Base-by-base conservation (phyloP, 2,888 invertebrate species). In the Hirtodrosophila trivittata region DNA sequence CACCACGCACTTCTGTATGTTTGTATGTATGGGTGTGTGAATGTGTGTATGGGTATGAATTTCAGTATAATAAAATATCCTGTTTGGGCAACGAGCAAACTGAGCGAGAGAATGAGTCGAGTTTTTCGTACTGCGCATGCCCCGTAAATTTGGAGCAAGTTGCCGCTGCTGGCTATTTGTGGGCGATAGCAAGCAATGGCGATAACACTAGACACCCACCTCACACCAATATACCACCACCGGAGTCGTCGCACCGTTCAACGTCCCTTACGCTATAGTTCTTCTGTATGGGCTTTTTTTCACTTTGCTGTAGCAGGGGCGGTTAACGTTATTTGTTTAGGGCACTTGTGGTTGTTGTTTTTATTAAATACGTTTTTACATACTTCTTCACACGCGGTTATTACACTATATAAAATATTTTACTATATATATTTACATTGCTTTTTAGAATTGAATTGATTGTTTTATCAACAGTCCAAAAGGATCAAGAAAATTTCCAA, bases 61-160 rank as follows among this genome's bases (percentile, higher is more conserved):
- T 82, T 88, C 85, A 76, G 88, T 88, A 89, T 88, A 89, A 88
- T 89, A 88, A 87, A 88, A 88, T 88, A 88, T 88, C 88, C 88
- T 87, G 84, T 86, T 83, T 74, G 66, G 66, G 51, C 59, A 49
- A 41, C 66, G 57, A 71, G 62, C 62, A 49, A 66, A 35, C 67
- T 49, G 66, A 74, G 38, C 41, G 51, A 43, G 51, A 50, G 38
- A 45, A 45, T 42, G 49, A 56, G 46, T 28, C 25, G 49, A n/a
- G 6, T 35, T 10, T 21, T n/a, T 32, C 32, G 12, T 42, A 60
- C 35, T 73, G 82, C 80, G 80, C 84, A 73, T 67, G 73, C 66
- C 35, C 55, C 13, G 43, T 14, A 66, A 81, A 80, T 80, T 83
- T 84, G 73, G 80, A 80, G 77, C 84, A 80, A 73, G 57, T 73